A percentile compares a stretch with the other conserved stretches of the same genome.
phyloP scores from a whole-genome alignment of 53 echinoderm and acorn worm genomes.

The Paelopatides confundens region DNA sequence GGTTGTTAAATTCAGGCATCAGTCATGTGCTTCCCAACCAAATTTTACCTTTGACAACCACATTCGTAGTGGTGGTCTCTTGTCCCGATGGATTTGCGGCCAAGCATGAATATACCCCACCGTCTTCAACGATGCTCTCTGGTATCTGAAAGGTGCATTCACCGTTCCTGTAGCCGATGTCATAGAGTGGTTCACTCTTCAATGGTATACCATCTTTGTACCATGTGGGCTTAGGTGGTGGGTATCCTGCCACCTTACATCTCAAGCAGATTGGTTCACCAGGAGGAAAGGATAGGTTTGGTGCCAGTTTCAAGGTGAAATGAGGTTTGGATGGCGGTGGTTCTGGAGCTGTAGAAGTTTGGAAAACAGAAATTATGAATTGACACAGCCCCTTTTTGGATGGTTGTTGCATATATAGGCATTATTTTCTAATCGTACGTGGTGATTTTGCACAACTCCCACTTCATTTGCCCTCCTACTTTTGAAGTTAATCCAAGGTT shows the following conservation, averaged over 20 bases:
- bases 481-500: too few species aligned
- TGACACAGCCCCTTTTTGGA: too few species aligned
- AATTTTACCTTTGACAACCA: constrained; percentile 78
- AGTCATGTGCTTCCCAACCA: too few species aligned
- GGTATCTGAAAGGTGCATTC: constrained; percentile 41
- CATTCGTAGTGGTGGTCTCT: constrained; percentile 68
- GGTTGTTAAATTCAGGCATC: too few species aligned
- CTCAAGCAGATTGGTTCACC: constrained; percentile 72
- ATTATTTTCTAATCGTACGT: too few species aligned
- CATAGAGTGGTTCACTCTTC: constrained; percentile 65
- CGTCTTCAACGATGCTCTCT: constrained; percentile 67
- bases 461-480: too few species aligned
- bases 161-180: constrained; percentile 22
- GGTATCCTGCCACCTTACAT: constrained; percentile 82
- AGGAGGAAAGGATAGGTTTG: constrained; percentile 70
- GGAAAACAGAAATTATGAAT: neutral
- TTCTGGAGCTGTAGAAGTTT: neutral
- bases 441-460: too few species aligned
- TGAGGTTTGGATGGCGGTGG: constrained; percentile 43
- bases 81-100: constrained; percentile 84
- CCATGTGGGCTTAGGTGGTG: constrained; percentile 77
- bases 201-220: constrained; percentile 84
- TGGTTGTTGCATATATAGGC: too few species aligned
- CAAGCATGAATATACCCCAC: constrained; percentile 74
- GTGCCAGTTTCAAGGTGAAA: constrained; percentile 41